A percentile compares a stretch with the other conserved stretches of the same genome.
Conservation (phyloP, 2,888 invertebrate genomes). For the Phyllotreta cruciferae region DNA sequence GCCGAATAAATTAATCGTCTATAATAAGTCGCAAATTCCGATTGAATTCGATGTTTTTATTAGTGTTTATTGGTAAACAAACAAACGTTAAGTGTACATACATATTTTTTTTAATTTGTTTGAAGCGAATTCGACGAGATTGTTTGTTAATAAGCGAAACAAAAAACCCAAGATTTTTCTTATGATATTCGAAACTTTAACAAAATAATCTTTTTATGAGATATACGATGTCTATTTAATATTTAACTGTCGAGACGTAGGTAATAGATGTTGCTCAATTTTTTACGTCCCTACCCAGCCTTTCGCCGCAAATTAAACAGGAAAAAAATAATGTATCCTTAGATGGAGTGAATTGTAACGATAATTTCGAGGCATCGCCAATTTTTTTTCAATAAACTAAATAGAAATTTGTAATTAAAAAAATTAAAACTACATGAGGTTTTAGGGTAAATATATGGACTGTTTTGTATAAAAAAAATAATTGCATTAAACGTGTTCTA, state of each 20-base stretch:
- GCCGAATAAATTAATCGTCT: slow-evolving; percentile 26
- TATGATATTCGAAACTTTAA: slow-evolving; percentile 30
- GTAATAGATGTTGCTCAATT: slow-evolving; percentile 42
- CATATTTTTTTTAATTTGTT: too few relatives aligned
- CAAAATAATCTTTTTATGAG: slow-evolving; percentile 24
- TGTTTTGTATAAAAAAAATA: too few relatives aligned
- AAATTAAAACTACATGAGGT: too few relatives aligned
- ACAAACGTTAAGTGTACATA: too few relatives aligned
- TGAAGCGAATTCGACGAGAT: too few relatives aligned
- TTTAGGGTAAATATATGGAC: too few relatives aligned
- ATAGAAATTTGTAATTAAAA: too few relatives aligned
- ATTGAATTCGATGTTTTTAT: too few relatives aligned
- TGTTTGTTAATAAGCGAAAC: slow-evolving; percentile 8
- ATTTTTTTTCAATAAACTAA: too few relatives aligned
- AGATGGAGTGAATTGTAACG: slow-evolving; percentile 16
- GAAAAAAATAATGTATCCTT: slow-evolving; percentile 1
- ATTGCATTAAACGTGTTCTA: too few relatives aligned
- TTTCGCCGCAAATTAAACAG: slow-evolving; percentile 26
- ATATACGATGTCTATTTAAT: slow-evolving; percentile 27
- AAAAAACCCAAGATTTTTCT: slow-evolving; percentile 26
- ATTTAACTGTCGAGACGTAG: slow-evolving; percentile 30
- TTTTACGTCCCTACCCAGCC: slow-evolving; percentile 35
- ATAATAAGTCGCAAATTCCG: too few relatives aligned
- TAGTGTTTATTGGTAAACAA: too few relatives aligned
- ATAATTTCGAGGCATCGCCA: slow-evolving; percentile 11